A percentile compares a stretch with the other conserved stretches of the same genome.
phyloP scores from a whole-genome alignment of 2,797 vertebrate genomes.

The Eulemur rubriventer region DNA sequence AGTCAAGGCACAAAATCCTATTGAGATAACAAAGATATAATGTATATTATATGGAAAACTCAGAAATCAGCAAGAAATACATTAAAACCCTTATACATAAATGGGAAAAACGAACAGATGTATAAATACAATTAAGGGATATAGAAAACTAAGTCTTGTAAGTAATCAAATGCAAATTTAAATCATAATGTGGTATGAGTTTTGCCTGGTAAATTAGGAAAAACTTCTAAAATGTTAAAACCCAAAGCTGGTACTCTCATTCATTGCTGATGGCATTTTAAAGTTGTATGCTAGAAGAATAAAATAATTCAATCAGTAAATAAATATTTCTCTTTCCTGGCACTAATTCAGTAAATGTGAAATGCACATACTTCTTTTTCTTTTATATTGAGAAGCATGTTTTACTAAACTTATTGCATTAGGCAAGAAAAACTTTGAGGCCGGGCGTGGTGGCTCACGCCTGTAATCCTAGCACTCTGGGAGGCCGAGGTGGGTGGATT shows the following conservation, averaged over 20 bases:
- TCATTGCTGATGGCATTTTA: conserved; percentile 53
- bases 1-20: background rate
- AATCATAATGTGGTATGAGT: background rate
- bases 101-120: background rate
- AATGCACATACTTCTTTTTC: conserved; percentile 52
- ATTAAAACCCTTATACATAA: background rate
- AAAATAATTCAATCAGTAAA: conserved; percentile 48
- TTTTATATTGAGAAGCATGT: conserved; percentile 28
- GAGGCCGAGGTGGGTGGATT: no score
- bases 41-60: background rate
- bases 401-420: conserved; percentile 47
- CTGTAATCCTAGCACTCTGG: no score
- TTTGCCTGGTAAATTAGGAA: conserved; percentile 53
- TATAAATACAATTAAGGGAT: background rate
- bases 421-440: background rate
- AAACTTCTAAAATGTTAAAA: conserved; percentile 62
- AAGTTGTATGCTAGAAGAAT: conserved; percentile 54
- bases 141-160: background rate
- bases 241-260: background rate
- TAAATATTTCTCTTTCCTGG: conserved; percentile 1
- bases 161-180: conserved; percentile 36
- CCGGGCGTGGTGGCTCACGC: no score
- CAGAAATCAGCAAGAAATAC: conserved; percentile 4
- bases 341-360: conserved; percentile 39
- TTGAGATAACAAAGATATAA: background rate